A percentile compares a stretch with the other conserved stretches of the same genome.
phyloP scores from a whole-genome alignment of 2,888 invertebrate species.

The Scaptomyza cyrtandrae region DNA sequence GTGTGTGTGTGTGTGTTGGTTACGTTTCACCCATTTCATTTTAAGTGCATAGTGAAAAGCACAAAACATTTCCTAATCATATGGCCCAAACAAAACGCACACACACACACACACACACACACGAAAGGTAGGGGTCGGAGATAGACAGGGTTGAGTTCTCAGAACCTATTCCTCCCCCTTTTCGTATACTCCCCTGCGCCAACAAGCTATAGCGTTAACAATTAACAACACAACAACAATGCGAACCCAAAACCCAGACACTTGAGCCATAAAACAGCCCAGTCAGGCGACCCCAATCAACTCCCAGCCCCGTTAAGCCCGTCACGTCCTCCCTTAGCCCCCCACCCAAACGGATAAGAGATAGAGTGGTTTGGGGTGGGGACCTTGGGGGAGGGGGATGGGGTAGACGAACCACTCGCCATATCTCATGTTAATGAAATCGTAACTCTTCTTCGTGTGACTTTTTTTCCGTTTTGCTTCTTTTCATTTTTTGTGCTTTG shows the following conservation, averaged over 20 bases:
- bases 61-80: conserved; percentile 80
- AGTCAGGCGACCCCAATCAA: conserved; percentile 64
- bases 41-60: conserved; percentile 78
- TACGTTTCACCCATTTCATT: conserved; percentile 53
- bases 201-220: conserved; percentile 55
- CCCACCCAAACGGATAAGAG: too few species aligned
- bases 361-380: too few species aligned
- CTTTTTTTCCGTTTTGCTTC: conserved; percentile 64
- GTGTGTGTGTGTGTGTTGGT: conserved; percentile 21
- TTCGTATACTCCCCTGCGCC: background rate
- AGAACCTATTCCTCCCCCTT: too few species aligned
- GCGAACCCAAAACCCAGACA: conserved; percentile 44
- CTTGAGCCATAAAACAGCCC: conserved; percentile 74
- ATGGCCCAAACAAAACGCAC: conserved; percentile 41
- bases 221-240: conserved; percentile 69
- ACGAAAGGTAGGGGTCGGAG: too few species aligned
- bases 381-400: background rate
- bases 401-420: conserved; percentile 58
- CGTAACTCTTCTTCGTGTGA: conserved; percentile 78
- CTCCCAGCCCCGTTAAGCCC: conserved; percentile 1
- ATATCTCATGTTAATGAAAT: conserved; percentile 81
- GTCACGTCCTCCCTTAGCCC: background rate
- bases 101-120: too few species aligned
- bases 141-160: too few species aligned
- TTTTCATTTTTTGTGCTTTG: background rate